Percentiles rank a stretch among this genome's conserved stretches.
Conservation (phyloP, 2,888 invertebrate genomes). For the Caenorhabditis sp. region DNA sequence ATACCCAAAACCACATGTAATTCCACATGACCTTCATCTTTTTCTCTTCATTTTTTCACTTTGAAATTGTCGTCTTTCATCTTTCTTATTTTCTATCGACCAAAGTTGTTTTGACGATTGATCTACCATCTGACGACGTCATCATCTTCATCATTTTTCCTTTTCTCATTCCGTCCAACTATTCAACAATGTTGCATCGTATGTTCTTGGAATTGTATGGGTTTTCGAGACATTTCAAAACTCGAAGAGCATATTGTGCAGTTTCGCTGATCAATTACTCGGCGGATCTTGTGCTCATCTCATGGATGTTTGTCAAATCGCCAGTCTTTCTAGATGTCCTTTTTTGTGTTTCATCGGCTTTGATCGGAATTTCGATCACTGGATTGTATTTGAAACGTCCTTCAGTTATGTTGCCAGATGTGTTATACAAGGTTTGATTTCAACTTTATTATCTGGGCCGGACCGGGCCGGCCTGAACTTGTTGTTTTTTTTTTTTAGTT, state of each 20-base stretch:
- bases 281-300: conserved; percentile 29
- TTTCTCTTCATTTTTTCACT: no score
- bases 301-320: conserved; percentile 38
- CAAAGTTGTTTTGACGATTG: conserved; percentile 7
- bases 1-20: no score
- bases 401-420: conserved; percentile 41
- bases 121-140: conserved; percentile 40
- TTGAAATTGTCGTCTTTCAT: no score
- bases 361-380: conserved; percentile 39
- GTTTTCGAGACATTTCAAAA: conserved; percentile 31
- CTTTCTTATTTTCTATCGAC: no score
- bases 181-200: conserved; percentile 6
- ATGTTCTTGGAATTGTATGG: conserved; percentile 10
- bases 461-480: no score
- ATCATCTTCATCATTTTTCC: conserved; percentile 7
- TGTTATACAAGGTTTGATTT: conserved; percentile 43
- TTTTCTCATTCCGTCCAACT: conserved; percentile 3
- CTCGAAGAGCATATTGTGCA: conserved; percentile 40
- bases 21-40: no score
- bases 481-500: no score
- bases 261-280: conserved; percentile 39
- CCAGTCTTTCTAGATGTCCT: conserved; percentile 34
- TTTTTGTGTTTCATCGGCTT: conserved; percentile 37
- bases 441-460: no score
- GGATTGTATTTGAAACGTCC: conserved; percentile 40